Evolutionary conservation across 2,888 invertebrate species (phyloP).

Genomic region (Acleris literana): DNA sequence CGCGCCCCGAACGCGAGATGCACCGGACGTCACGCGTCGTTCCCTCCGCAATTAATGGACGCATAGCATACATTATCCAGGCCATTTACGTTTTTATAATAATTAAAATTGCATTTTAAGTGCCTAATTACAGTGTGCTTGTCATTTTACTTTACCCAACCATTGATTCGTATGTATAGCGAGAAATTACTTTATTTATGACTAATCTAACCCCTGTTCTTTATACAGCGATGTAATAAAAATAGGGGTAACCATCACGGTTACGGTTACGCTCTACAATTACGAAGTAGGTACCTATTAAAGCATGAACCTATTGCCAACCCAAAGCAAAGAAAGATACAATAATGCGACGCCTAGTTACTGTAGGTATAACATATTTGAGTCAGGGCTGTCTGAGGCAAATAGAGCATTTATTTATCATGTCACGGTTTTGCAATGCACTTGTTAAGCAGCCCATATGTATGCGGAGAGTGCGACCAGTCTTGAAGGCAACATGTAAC

Average conservation of each 20-base stretch:
- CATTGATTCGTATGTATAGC: not conserved
- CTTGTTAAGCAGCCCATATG: slow-evolving; percentile 30
- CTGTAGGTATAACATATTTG: not conserved
- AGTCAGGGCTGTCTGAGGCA: slow-evolving; percentile 14
- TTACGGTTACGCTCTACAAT: too few relatives aligned
- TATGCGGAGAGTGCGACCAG: slow-evolving; percentile 23
- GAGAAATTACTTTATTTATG: not conserved
- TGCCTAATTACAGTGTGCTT: slow-evolving; percentile 15
- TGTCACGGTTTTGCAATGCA: slow-evolving; percentile 36
- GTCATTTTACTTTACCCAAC: not conserved
- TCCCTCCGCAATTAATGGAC: slow-evolving; percentile 23
- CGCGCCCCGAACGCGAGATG: slow-evolving; percentile 7
- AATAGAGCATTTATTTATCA: slow-evolving; percentile 32
- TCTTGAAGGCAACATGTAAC: slow-evolving; percentile 9
- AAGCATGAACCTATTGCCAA: too few relatives aligned
- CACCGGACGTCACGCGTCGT: slow-evolving; percentile 21
- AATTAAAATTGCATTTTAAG: slow-evolving; percentile 32
- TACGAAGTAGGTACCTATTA: too few relatives aligned
- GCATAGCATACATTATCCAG: slow-evolving; percentile 26
- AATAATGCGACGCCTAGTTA: not conserved
- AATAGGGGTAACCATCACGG: too few relatives aligned
- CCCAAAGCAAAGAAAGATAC: too few relatives aligned
- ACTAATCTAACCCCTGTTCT: not conserved
- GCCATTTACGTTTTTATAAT: slow-evolving; percentile 30
- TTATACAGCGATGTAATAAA: too few relatives aligned